Evolutionary conservation across 2,888 invertebrate species (phyloP), one percentile per base, ranked within the genome.

Genomic region (Panopea generosa): DNA sequence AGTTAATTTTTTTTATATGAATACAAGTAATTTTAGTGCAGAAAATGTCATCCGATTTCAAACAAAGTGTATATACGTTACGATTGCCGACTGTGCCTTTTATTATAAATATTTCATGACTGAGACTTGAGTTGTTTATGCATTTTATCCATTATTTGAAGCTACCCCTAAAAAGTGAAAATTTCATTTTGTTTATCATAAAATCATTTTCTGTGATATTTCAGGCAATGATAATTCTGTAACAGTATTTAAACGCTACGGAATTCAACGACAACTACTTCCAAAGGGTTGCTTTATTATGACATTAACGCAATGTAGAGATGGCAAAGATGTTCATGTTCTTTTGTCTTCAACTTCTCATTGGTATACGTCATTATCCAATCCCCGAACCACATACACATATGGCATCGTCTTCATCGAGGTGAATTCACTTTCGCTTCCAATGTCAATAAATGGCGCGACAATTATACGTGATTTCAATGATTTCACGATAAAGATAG

Each of bases 221-320:
- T 45, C 45, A 45, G 45, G 62, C 52, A 20, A 45, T 16, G 3
- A 6, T 45, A 18, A 16, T 11, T 16, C 24, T 2, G 14, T 14
- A 7, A 56, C 40, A 22, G 29, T 70, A n/a, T 73, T 67, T 40
- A 26, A n/a, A n/a, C 47, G 62, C 2, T 29, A 73, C 56, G 43
- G 55, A 6, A 50, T 73, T 18, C 50, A 38, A 26, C 22, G 67
- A 52, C 11, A 49, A n/a, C 50, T 67, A 2, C 56, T 73, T 24
- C 67, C 73, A n/a, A 27, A 45, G n/a, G 73, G 67, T 4, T 73
- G 73, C 24, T 61, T 22, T 11, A 67, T 61, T 2, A 57, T 73
- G 29, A 18, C 52, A 16, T 47, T 73, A 16, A 43, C 67, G 1
- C 38, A 20, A 27, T 73, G 73, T 22, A 67, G 38, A 27, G 57